Conservation (phyloP, 2,113 vertebrate genomes). For the Brachyhypopomus occidentalis region DNA sequence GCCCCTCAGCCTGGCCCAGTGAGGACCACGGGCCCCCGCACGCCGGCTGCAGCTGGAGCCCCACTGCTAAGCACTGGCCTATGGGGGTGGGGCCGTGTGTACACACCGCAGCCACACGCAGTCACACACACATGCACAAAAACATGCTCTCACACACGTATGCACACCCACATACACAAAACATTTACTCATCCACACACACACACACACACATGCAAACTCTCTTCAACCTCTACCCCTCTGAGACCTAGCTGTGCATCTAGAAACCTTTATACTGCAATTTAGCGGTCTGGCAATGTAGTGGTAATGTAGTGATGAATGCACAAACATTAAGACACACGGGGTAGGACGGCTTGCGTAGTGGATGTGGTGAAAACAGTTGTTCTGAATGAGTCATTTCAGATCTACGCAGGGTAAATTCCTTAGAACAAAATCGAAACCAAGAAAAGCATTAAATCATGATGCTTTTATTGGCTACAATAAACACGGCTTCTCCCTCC, state of each 20-base stretch:
- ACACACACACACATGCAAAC: slow-evolving; percentile 28
- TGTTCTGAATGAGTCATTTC: neutral
- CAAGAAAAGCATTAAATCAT: slow-evolving; percentile 30
- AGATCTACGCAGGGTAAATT: slow-evolving; percentile 21
- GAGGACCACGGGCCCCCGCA: slow-evolving; percentile 59
- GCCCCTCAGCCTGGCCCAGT: slow-evolving; percentile 69
- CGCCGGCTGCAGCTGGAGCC: slow-evolving; percentile 64
- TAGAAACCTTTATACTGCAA: slow-evolving; percentile 12
- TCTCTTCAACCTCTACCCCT: neutral
- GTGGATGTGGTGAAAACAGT: slow-evolving; percentile 15
- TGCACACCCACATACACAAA: too few species aligned
- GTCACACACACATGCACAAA: too few species aligned
- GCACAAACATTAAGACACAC: slow-evolving; percentile 4
- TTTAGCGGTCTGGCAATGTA: neutral
- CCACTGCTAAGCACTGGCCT: slow-evolving; percentile 59
- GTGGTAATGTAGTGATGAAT: neutral
- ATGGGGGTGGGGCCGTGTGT: neutral
- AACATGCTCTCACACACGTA: too few species aligned
- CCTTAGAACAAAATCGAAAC: slow-evolving; percentile 16
- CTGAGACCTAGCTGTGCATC: slow-evolving; percentile 13
- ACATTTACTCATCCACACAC: too few species aligned
- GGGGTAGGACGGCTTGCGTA: neutral
- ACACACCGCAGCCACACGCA: too few species aligned
- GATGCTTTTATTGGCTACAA: slow-evolving; percentile 3
- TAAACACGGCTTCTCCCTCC: slow-evolving; percentile 16